Conservation (phyloP, 2,888 invertebrate genomes). For the Plutella xylostella region DNA sequence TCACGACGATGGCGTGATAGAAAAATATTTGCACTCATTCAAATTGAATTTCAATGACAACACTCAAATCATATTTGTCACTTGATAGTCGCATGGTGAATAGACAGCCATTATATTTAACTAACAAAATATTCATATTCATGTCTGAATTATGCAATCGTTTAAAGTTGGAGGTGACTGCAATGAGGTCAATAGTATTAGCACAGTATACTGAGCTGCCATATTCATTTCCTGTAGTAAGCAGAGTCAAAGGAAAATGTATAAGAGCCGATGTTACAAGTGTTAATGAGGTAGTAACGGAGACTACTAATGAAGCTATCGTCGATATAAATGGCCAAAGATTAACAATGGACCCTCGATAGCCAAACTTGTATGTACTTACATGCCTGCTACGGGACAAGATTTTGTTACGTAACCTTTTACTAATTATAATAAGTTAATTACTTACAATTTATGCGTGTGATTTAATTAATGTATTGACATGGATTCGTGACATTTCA, state of each 20-base stretch:
- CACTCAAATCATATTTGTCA: too few relatives aligned
- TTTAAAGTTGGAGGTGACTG: conserved; percentile 20
- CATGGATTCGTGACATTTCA: too few relatives aligned
- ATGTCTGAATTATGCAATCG: too few relatives aligned
- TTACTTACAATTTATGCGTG: neutral
- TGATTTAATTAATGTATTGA: too few relatives aligned
- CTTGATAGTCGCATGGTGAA: too few relatives aligned
- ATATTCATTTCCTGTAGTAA: conserved; percentile 39
- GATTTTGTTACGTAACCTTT: neutral
- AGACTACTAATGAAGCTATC: conserved; percentile 39
- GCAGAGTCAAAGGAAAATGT: conserved; percentile 31
- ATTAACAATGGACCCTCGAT: conserved; percentile 13
- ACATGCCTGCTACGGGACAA: too few relatives aligned
- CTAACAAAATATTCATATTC: too few relatives aligned
- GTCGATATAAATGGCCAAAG: conserved; percentile 28
- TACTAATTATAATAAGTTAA: neutral
- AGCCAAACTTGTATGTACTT: too few relatives aligned
- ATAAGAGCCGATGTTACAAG: neutral
- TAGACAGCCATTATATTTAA: too few relatives aligned
- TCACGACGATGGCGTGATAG: conserved; percentile 1
- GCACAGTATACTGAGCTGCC: conserved; percentile 33
- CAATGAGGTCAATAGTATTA: conserved; percentile 50
- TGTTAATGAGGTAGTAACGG: neutral
- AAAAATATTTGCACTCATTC: neutral
- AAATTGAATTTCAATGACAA: neutral